Evolutionary conservation across 2,888 invertebrate genomes (phyloP).

Genomic region (Deroplatys truncata): DNA sequence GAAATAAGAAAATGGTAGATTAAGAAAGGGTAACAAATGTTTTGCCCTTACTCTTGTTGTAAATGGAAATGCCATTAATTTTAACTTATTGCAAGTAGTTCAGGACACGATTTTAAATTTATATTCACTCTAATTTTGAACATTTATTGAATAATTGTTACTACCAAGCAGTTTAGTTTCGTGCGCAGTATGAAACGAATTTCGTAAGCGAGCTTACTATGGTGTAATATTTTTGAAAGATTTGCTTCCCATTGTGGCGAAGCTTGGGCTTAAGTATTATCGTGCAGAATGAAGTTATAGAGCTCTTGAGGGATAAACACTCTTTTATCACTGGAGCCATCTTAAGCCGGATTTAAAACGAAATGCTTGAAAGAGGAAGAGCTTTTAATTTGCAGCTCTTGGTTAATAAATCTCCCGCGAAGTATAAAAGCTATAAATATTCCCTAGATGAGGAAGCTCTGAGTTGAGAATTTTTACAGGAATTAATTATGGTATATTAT

Average conservation of each 20-base stretch:
- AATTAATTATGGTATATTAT: neutral
- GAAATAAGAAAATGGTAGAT: no score
- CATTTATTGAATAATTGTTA: no score
- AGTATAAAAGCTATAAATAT: neutral
- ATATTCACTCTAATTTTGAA: no score
- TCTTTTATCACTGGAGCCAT: neutral
- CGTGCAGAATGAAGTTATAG: neutral
- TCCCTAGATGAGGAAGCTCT: neutral
- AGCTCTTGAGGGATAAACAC: neutral
- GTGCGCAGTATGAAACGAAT: neutral
- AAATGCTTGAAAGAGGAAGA: neutral
- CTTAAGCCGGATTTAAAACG: neutral
- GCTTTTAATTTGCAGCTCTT: neutral
- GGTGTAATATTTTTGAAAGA: neutral
- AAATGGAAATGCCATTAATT: no score
- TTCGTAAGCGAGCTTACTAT: neutral
- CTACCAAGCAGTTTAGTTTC: no score
- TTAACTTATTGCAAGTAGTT: no score
- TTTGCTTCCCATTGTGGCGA: neutral
- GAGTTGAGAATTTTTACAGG: neutral
- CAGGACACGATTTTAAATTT: no score
- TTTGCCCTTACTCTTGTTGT: no score
- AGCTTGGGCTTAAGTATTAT: neutral
- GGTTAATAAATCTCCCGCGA: neutral
- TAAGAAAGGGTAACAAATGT: no score